Base-by-base conservation (phyloP, 1,140 invertebrate species). In the Frieseomelitta varia region DNA sequence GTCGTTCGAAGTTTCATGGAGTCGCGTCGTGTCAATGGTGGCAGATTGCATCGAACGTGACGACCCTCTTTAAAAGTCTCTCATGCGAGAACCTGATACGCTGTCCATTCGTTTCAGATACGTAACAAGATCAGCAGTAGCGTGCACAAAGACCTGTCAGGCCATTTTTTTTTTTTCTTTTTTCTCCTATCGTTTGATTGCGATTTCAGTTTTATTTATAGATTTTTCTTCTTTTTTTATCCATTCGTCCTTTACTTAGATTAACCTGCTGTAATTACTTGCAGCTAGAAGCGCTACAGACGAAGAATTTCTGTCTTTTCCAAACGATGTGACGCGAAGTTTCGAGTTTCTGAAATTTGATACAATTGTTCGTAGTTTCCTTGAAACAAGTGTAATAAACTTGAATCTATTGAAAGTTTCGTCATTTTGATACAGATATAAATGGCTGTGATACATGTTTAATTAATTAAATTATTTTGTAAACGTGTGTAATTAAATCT, bases 21-120 rank as follows among this genome's bases (percentile, higher is more conserved):
- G 53, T 65, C 2, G 12, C 30, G 14, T 65, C 10, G 12, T 24
- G 14, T 85, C 85, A 74, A 86, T 86, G 74, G 30, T 73, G 39
- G 34, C 58, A 78, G 61, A 86, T 86, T 86, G 69, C 85, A 86
- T 78, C 58, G 51, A 85, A 76, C 56, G 72, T 27, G 55, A 58
- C n/a, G n/a, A 82, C 61, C n/a, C 55, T 73, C 69, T 79, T 74
- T 80, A 72, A 74, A 74, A 80, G 47, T 24, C 74, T 71, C 47
- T 74, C 58, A 80, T 73, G 77, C 47, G 30, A 74, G 19, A 79
- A 73, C 24, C 69, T 56, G 69, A 74, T 73, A 68, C 27, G 27
- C 14, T 34, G 51, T 65, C 27, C 65, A 69, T 79, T 79, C 67
- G 17, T 79, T 69, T 55, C 78, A 39, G 4, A 69, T 24, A 78